phyloP scores from a whole-genome alignment of 2,797 vertebrate genomes.

The Oreochromis grahami region DNA sequence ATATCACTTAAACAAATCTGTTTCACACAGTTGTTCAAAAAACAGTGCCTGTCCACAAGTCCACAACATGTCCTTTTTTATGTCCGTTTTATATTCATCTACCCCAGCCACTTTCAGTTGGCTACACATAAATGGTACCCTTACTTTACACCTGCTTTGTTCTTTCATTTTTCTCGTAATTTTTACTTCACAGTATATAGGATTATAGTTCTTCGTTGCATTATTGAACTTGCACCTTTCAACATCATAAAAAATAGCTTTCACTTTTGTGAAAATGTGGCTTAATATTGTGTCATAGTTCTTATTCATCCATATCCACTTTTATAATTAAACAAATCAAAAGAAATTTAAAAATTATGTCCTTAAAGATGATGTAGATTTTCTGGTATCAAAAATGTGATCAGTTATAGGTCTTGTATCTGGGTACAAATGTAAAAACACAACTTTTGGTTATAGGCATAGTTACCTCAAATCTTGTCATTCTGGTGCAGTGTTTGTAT shows the following conservation, averaged over 20 bases:
- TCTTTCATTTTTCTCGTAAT: not conserved
- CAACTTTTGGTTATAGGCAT: not conserved
- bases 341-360: not conserved
- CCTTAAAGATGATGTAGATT: not conserved
- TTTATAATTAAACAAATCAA: not conserved
- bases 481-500: not conserved
- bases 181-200: rapidly evolving
- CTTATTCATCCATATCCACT: not conserved
- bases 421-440: not conserved
- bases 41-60: not conserved
- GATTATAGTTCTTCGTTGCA: not conserved
- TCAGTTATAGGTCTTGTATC: not conserved
- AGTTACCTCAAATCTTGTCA: not conserved
- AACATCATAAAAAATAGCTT: not conserved
- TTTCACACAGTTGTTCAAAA: not conserved
- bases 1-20: not conserved
- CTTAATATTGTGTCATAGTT: not conserved
- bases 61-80: not conserved
- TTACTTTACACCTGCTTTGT: not conserved
- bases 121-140: not conserved
- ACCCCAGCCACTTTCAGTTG: not conserved
- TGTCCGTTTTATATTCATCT: not conserved
- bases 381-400: not conserved
- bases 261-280: not conserved
- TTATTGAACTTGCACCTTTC: not conserved